Base-by-base conservation (phyloP, 2,888 invertebrate species). In the Capitulum mitella region DNA sequence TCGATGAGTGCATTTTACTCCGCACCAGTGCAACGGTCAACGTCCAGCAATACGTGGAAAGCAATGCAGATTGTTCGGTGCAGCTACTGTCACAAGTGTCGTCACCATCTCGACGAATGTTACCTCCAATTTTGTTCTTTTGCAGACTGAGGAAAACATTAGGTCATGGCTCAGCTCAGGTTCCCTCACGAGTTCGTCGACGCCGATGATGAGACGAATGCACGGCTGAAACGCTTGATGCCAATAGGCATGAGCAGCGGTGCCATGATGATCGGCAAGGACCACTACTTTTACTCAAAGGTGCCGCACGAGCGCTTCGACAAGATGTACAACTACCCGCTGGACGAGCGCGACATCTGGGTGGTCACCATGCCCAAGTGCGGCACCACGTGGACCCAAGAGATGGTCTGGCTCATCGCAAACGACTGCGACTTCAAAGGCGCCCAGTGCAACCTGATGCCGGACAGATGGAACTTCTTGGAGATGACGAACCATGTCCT, bases 371-470 rank as follows among this genome's bases (percentile, higher is more conserved):
- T 77, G 54, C 79, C 79, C 0, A 79, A 79, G 43, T 79, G 79
- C 37, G 79, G 79, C 29, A 79, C 79, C 37, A 79, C 79, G 16
- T 79, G 79, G 79, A 79, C 79, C 19, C 79, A 79, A 43, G 78
- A 78, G 29, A 78, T 78, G 54, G 78, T 78, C 29, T 78, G 78
- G 78, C 43, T 78, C 5, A 64, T 78, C 51, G 48, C 54, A n/a
- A 78, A 64, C 51, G 51, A 74, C 74, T 51, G 40, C 19, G 78
- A 78, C 51, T 43, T 78, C 22, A 32, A 64, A 32, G 64, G 64
- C 6, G 78, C 78, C n/a, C 22, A 78, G 51, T 12, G 29, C n/a
- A 29, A 70, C n/a, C 51, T 51, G 51, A 37, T 78, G n/a, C 76
- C 76, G 26, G 46, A 76, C 76, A n/a, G 76, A 3, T 76, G 76